A percentile compares a stretch with the other conserved stretches of the same genome.
These are phyloP conservation scores for Drosophila helvetica DNA, from an alignment of 2,888 invertebrate species.

Conservation along the genomic window DNA sequence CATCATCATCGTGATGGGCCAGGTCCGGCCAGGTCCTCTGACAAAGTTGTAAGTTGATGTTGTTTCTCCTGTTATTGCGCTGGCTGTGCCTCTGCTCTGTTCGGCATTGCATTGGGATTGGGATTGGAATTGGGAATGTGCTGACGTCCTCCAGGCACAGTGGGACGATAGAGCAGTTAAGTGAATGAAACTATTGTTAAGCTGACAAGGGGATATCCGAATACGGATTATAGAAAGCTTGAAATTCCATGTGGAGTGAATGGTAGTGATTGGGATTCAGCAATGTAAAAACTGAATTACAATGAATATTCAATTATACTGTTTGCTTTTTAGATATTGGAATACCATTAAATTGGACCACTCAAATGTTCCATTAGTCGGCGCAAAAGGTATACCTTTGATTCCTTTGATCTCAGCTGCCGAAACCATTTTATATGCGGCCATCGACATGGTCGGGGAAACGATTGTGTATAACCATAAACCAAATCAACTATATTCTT, in stretches of 20 bases:
- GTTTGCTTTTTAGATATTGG: too few species aligned
- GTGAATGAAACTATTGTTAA: neutral
- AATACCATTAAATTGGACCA: too few species aligned
- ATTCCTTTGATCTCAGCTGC: neutral
- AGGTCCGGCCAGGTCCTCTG: conserved; percentile 46
- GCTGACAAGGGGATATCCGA: neutral
- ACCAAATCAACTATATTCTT: conserved; percentile 18
- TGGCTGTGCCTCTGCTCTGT: conserved; percentile 50
- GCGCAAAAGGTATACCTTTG: neutral
- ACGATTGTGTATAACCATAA: neutral
- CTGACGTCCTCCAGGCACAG: conserved; percentile 55
- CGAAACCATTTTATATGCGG: neutral
- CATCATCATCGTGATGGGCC: conserved; percentile 31
- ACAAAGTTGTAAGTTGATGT: conserved; percentile 77
- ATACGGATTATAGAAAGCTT: neutral
- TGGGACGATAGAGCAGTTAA: conserved; percentile 32
- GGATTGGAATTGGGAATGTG: conserved; percentile 16
- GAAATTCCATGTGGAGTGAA: too few species aligned
- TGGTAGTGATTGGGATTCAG: too few species aligned
- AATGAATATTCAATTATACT: too few species aligned
- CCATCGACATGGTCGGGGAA: neutral
- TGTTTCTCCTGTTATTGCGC: conserved; percentile 68
- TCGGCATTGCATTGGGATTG: conserved; percentile 14
- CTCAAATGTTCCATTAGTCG: too few species aligned
- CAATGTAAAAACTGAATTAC: too few species aligned